Evolutionary conservation across 2,888 invertebrate species (phyloP).

Genomic region (Caenorhabditis sp.): DNA sequence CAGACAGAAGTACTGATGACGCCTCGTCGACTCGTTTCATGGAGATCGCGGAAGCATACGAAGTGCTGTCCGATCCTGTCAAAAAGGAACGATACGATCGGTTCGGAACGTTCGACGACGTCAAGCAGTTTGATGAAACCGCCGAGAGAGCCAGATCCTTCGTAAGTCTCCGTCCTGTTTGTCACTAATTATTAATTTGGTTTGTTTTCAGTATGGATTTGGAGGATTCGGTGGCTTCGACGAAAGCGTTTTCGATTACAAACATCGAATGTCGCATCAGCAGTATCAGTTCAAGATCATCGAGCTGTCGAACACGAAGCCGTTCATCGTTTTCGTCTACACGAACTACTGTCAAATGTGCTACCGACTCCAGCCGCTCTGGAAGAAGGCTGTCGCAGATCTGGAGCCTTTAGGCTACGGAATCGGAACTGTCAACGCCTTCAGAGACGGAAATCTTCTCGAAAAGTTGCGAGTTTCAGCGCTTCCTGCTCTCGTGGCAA

Average conservation of each 20-base stretch:
- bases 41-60: constrained; percentile 75
- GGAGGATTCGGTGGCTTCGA: constrained; percentile 49
- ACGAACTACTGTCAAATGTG: constrained; percentile 81
- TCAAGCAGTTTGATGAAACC: constrained; percentile 28
- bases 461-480: constrained; percentile 79
- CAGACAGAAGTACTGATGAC: constrained; percentile 74
- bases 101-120: constrained; percentile 75
- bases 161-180: constrained; percentile 57
- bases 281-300: constrained; percentile 67
- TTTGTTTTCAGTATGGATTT: constrained; percentile 60
- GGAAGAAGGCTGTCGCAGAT: constrained; percentile 80
- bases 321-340: constrained; percentile 81
- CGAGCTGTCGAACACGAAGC: constrained; percentile 79
- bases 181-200: constrained; percentile 52
- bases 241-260: constrained; percentile 64
- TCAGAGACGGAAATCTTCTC: constrained; percentile 79
- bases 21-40: constrained; percentile 74
- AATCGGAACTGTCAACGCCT: constrained; percentile 80
- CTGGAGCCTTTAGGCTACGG: constrained; percentile 80
- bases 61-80: constrained; percentile 69
- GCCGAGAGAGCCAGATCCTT: constrained; percentile 57
- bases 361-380: constrained; percentile 79
- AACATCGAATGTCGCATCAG: constrained; percentile 69
- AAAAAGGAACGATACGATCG: constrained; percentile 72
- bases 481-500: constrained; percentile 80